Evolutionary conservation across 2,113 vertebrate species (phyloP), one percentile per base, ranked within the genome.

Genomic region (Sinocyclocheilus anshuiensis): DNA sequence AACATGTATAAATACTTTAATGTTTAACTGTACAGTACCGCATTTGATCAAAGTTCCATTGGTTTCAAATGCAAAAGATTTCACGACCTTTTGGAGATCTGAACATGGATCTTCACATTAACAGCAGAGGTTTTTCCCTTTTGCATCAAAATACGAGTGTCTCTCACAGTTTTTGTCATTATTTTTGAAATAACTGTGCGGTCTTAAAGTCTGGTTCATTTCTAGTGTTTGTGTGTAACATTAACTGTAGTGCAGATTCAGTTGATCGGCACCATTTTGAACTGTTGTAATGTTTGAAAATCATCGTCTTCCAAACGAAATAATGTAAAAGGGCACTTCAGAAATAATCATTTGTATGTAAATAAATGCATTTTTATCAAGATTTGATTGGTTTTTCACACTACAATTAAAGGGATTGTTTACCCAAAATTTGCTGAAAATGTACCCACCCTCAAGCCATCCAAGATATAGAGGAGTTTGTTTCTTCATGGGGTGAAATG

Each of bases 321-420:
- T 63, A 0, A 81, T 69, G 79, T 48, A 81, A 67, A 53, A 67
- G 59, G 42, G 79, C 79, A 81, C 79, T 81, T 81, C n/a, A 36
- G 0, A 36, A 36, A 36, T 36, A 36, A 36, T 36, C 4, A 24
- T 81, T 80, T 80, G 36, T 48, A 10, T 81, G 79, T 81, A 81
- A 81, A 81, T 81, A 81, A 81, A 81, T 81, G 39, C n/a, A 7
- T 81, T 81, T 81, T 81, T 84, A 84, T 59, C n/a, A 77, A 77
- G 16, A 76, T 48, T 61, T 36, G 4, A 74, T 11, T 12, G 10
- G 1, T 78, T 36, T 57, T 33, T 78, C 16, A 78, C 29, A 20
- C 26, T 76, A 24, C 72, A 48, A 13, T 36, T 33, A 18, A 69
- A 3, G 67, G 65, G 22, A 61, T 61, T 4, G 20, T 61, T 61